A percentile compares a stretch with the other conserved stretches of the same genome.
These are phyloP conservation scores for Cheilosia vernalis DNA, from an alignment of 2,888 invertebrate genomes.

Conservation along the genomic window DNA sequence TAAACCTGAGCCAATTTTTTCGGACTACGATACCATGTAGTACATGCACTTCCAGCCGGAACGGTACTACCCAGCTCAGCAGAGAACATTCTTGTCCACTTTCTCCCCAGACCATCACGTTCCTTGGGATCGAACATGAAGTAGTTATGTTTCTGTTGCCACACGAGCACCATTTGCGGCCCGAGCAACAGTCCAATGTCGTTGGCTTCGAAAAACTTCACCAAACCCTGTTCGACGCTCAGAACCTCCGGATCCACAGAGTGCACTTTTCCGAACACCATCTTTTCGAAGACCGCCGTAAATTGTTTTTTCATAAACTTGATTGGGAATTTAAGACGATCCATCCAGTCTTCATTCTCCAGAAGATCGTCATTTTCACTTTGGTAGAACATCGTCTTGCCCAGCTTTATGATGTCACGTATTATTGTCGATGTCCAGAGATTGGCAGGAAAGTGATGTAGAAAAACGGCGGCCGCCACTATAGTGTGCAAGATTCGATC, in stretches of 20 bases:
- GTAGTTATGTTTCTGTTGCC: slow-evolving; percentile 82
- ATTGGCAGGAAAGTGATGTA: slow-evolving; percentile 80
- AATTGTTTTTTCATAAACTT: slow-evolving; percentile 40
- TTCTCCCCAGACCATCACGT: slow-evolving; percentile 78
- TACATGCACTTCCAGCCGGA: slow-evolving; percentile 81
- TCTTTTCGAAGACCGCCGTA: slow-evolving; percentile 67
- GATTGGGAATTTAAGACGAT: slow-evolving; percentile 57
- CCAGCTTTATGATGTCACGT: slow-evolving; percentile 81
- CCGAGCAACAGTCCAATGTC: slow-evolving; percentile 82
- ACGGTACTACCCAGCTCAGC: slow-evolving; percentile 37
- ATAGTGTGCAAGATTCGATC: slow-evolving; percentile 81
- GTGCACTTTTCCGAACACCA: slow-evolving; percentile 81
- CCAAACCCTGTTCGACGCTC: slow-evolving; percentile 80
- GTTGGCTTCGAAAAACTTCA: slow-evolving; percentile 80
- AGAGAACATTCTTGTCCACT: slow-evolving; percentile 74
- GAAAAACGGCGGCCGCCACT: slow-evolving; percentile 82
- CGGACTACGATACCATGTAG: slow-evolving; percentile 81
- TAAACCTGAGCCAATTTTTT: slow-evolving; percentile 81
- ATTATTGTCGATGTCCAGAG: slow-evolving; percentile 82
- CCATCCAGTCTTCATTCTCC: slow-evolving; percentile 56
- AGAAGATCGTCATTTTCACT: slow-evolving; percentile 51
- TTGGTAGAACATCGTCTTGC: slow-evolving; percentile 80
- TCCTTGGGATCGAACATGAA: slow-evolving; percentile 84
- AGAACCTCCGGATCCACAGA: slow-evolving; percentile 79
- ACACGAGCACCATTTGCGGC: slow-evolving; percentile 82